phyloP scores from a whole-genome alignment of 2,797 vertebrate genomes.

The Rhinella marina region DNA sequence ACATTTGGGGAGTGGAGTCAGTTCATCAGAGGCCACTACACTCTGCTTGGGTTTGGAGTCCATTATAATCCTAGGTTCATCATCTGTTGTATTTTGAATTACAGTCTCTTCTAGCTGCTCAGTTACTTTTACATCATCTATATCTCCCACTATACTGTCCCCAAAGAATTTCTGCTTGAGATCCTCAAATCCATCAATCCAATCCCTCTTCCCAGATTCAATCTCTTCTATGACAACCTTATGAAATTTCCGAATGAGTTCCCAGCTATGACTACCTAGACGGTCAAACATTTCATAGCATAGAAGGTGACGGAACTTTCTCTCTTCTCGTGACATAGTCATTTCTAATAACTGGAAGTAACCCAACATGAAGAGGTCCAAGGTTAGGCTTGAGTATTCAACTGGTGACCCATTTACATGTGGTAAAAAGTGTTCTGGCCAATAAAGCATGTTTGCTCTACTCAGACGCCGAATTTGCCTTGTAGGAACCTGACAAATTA shows the following conservation, averaged over 20 bases:
- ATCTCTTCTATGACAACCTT: slow-evolving; percentile 87
- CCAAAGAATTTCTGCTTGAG: slow-evolving; percentile 88
- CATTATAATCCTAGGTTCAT: slow-evolving; percentile 63
- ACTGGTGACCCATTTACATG: slow-evolving; percentile 81
- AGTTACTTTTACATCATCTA: not conserved
- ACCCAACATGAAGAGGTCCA: slow-evolving; percentile 98
- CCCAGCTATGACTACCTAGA: slow-evolving; percentile 91
- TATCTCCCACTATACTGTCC: slow-evolving; percentile 64
- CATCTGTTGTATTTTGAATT: slow-evolving; percentile 26
- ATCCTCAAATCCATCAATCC: slow-evolving; percentile 92
- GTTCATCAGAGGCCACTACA: slow-evolving; percentile 55
- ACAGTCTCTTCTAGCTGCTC: slow-evolving; percentile 64
- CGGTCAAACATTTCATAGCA: slow-evolving; percentile 98
- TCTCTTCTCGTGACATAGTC: slow-evolving; percentile 88
- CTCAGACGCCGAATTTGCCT: slow-evolving; percentile 82
- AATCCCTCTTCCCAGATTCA: slow-evolving; percentile 82
- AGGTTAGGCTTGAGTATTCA: slow-evolving; percentile 85
- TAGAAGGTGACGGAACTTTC: slow-evolving; percentile 93
- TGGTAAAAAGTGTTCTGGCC: slow-evolving; percentile 95
- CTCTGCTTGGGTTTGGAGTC: not conserved
- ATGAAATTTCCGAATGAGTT: slow-evolving; percentile 88
- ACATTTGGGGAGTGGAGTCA: slow-evolving; percentile 59
- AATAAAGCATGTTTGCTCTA: slow-evolving; percentile 86
- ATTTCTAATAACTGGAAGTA: slow-evolving; percentile 98
- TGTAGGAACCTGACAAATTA: slow-evolving; percentile 86